phyloP scores from a whole-genome alignment of 2,113 vertebrate species.

The Psammodynastes pulverulentus region DNA sequence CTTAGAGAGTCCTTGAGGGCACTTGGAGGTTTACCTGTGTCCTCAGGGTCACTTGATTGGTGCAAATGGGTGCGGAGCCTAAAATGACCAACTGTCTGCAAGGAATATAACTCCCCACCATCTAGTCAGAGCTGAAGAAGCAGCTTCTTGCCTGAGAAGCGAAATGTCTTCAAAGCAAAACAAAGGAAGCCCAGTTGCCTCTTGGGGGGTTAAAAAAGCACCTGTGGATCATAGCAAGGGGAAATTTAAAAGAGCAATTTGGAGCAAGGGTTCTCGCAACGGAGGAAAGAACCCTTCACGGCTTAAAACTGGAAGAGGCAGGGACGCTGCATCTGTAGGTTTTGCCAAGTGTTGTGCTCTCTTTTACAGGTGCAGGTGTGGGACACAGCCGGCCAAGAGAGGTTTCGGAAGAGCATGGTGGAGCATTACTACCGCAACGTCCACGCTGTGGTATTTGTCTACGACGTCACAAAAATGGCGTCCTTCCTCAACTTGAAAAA shows the following conservation, averaged over 20 bases:
- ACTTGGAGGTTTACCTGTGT: too few species aligned
- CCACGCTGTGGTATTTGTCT: conserved; percentile 93
- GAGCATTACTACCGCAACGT: conserved; percentile 97
- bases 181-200: too few species aligned
- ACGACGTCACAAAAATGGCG: conserved; percentile 94
- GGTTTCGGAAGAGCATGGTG: conserved; percentile 96
- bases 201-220: too few species aligned
- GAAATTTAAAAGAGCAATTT: background rate
- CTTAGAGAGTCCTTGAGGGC: too few species aligned
- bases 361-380: conserved; percentile 90
- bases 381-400: conserved; percentile 96
- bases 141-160: too few species aligned
- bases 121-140: too few species aligned
- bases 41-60: too few species aligned
- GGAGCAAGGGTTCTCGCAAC: background rate
- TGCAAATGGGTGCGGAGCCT: too few species aligned
- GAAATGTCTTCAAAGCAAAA: too few species aligned
- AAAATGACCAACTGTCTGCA: too few species aligned
- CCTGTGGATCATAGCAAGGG: background rate
- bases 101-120: too few species aligned
- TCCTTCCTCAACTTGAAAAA: conserved; percentile 95
- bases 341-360: background rate
- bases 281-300: background rate
- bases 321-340: accelerated
- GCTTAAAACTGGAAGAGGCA: background rate